phyloP scores from a whole-genome alignment of 2,888 invertebrate species.

The Luffia ferchaultella region DNA sequence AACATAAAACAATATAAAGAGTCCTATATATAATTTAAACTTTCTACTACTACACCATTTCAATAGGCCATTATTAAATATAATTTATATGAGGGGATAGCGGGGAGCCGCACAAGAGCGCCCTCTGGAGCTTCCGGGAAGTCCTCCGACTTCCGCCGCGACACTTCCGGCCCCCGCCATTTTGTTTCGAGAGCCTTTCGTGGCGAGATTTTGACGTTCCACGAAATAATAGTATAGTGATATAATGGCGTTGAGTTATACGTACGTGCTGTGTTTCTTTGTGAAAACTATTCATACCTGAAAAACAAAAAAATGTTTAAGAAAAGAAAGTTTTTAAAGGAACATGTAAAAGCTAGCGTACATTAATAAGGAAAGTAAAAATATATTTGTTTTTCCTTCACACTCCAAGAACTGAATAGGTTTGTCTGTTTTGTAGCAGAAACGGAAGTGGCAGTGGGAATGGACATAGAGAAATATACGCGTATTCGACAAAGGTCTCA shows the following conservation, averaged over 20 bases:
- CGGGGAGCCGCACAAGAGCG: constrained; percentile 19
- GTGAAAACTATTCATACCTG: background rate
- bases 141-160: constrained; percentile 53
- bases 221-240: background rate
- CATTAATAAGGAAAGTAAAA: too few relatives aligned
- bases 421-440: too few relatives aligned
- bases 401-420: too few relatives aligned
- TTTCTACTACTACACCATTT: background rate
- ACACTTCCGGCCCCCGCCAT: constrained; percentile 32
- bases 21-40: background rate
- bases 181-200: background rate
- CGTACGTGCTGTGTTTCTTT: background rate
- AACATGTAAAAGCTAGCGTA: too few relatives aligned
- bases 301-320: too few relatives aligned
- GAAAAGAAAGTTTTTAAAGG: too few relatives aligned
- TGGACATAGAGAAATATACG: too few relatives aligned
- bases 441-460: too few relatives aligned
- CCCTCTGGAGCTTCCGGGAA: constrained; percentile 57
- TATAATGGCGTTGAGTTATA: too few relatives aligned
- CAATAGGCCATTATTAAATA: background rate
- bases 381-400: too few relatives aligned
- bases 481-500: too few relatives aligned
- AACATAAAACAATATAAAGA: background rate
- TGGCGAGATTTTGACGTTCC: background rate
- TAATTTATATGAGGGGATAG: background rate